Evolutionary conservation across 1,140 invertebrate genomes (phyloP), one percentile per base, ranked within the genome.

Genomic region (Panulirus ornatus): DNA sequence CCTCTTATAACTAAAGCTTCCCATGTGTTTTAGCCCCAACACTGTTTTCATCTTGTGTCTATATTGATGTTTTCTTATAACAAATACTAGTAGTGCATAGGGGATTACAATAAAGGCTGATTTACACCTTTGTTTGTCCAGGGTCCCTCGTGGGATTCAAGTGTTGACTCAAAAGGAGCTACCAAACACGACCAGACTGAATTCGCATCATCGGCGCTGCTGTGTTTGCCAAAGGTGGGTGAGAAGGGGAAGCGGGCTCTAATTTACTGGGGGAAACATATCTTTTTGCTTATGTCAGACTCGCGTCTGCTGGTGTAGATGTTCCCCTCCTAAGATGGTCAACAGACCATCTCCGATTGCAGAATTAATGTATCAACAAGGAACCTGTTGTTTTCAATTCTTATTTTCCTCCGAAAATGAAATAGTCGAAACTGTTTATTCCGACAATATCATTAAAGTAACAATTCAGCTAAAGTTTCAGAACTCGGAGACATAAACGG

Each of bases 131-230:
- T 89, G 79, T 89, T 89, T 89, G 87, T 51, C 40, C 87, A 89
- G 78, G 79, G 78, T 83, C 44, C 76, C 78, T 89, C 63, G 47
- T 83, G 87, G 87, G 87, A 73, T 89, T 89, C 78, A 75, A 89
- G 87, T 89, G 87, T 89, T 89, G 87, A 89, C 66, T 73, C 87
- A 73, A 89, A 89, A 83, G 87, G 78, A 82, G n/a, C 70, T 44
- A 54, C 87, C 87, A 83, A 89, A 89, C 78, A 73, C 47, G 66
- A 83, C 87, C 87, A 89, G 44, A 71, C 87, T 75, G 87, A 89
- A 75, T 89, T 83, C 87, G 87, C 87, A 73, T 89, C 79, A 79
- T 82, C 86, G 78, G 63, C 78, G 76, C 86, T 73, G 76, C 86
- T 71, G 36, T 88, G 76, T 88, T 82, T 81, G 76, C 78, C 42